Conservation (phyloP, 2,113 vertebrate genomes). For the Channa argus region DNA sequence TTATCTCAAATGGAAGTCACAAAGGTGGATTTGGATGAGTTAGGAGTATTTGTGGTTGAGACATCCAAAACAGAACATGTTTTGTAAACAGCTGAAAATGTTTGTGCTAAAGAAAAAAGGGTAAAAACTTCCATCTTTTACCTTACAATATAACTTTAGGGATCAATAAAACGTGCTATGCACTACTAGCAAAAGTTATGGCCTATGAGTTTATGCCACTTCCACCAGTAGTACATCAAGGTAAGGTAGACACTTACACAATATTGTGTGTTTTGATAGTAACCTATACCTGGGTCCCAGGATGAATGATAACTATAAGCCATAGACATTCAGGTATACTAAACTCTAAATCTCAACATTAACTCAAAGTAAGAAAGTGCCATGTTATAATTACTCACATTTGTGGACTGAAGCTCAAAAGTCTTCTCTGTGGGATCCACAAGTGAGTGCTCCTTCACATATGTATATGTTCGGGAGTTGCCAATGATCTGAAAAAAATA, state of each 20-base stretch:
- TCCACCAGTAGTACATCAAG: neutral
- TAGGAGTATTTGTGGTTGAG: constrained; percentile 5
- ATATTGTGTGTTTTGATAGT: neutral
- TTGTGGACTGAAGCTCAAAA: constrained; percentile 93
- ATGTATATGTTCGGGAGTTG: constrained; percentile 89
- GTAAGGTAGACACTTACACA: neutral
- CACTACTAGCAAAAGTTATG: neutral
- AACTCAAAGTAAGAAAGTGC: rapidly evolving
- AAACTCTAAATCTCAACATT: neutral
- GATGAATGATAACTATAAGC: no score
- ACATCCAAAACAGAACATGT: constrained; percentile 1
- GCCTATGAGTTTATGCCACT: neutral
- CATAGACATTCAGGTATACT: neutral
- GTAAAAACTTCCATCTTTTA: neutral
- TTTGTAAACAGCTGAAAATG: constrained; percentile 5
- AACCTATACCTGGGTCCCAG: no score
- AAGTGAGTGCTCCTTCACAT: constrained; percentile 94
- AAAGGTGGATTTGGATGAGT: neutral
- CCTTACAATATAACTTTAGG: no score
- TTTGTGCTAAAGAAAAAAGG: neutral
- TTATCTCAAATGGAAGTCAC: neutral
- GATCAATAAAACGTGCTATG: neutral
- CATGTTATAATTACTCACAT: constrained; percentile 85
- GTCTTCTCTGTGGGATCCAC: constrained; percentile 90
- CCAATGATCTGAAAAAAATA: constrained; percentile 88